Percentiles rank a stretch among this genome's conserved stretches.
phyloP scores from a whole-genome alignment of 2,888 invertebrate genomes.

The Lasiommata megera region DNA sequence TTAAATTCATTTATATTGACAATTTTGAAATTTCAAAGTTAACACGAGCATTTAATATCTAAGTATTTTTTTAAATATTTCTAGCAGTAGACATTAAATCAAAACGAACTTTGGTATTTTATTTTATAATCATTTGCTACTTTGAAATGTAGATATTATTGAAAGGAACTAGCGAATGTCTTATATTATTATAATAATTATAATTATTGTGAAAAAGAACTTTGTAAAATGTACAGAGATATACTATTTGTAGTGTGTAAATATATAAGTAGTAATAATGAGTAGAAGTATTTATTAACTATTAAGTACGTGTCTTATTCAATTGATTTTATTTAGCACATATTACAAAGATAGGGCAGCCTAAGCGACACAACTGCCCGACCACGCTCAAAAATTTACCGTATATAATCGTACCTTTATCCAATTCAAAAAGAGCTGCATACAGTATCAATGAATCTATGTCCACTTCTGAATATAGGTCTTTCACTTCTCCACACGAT shows the following conservation, averaged over 20 bases:
- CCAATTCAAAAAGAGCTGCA: too few relatives aligned
- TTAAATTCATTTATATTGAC: not conserved
- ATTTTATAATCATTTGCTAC: conserved; percentile 5
- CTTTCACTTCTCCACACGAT: too few relatives aligned
- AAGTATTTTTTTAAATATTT: not conserved
- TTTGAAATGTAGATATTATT: conserved; percentile 7
- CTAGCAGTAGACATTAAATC: not conserved
- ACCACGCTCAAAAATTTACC: too few relatives aligned
- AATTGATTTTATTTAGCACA: not conserved
- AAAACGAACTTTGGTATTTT: not conserved
- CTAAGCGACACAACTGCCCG: not conserved
- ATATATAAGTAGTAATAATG: not conserved
- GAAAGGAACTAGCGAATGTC: conserved; percentile 22
- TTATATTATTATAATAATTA: conserved; percentile 12
- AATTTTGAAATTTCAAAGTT: not conserved
- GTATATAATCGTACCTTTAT: too few relatives aligned
- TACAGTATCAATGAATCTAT: too few relatives aligned
- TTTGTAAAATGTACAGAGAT: not conserved
- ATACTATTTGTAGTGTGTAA: not conserved
- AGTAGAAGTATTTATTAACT: not conserved
- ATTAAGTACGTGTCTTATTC: not conserved
- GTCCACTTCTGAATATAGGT: too few relatives aligned
- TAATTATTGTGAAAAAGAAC: conserved; percentile 9
- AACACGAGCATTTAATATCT: not conserved
- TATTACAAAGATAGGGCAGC: not conserved